Evolutionary conservation across 1,140 invertebrate species (phyloP), one percentile per base, ranked within the genome.

Genomic region (Ooceraea biroi): DNA sequence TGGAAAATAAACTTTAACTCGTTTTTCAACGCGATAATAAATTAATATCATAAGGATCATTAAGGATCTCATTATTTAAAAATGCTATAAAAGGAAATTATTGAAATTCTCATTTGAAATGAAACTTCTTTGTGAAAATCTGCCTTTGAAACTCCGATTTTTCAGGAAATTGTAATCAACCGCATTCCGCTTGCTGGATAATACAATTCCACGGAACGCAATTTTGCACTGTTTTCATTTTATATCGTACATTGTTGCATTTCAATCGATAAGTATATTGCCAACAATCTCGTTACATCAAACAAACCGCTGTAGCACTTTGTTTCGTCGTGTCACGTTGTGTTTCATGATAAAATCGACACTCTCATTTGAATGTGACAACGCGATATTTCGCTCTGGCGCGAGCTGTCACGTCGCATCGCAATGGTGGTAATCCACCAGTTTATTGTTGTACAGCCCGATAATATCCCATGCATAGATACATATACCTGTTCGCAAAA

Each of bases 311-410:
- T 57, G 52, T 80, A 69, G 65, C 65, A 80, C 22, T 80, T 80
- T 80, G 76, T 80, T 11, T 22, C 76, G 65, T 46, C 65, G 30
- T 80, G 76, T 80, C 48, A 22, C 22, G 36, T 69, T 50, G 76
- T 80, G 76, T 80, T 41, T 19, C 52, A 22, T 36, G 65, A 80
- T 80, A 80, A 65, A 71, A 80, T 80, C 76, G 76, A 71, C 65
- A 69, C 12, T 36, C 76, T 69, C 76, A 80, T 80, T 80, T 80
- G 57, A 80, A 80, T 65, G 14, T 41, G 27, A 48, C 63, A 46
- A 80, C 50, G 68, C 76, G 48, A 78, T 78, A 80, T 71, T 80
- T 57, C 50, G 65, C 41, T 71, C 76, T 57, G 63, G n/a, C 50
- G 50, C 41, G 22, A 68, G 44, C 50, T 57, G 76, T 80, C 65